Evolutionary conservation across 2,797 vertebrate genomes (phyloP).

Genomic region (Spinibarbus caldwelli): DNA sequence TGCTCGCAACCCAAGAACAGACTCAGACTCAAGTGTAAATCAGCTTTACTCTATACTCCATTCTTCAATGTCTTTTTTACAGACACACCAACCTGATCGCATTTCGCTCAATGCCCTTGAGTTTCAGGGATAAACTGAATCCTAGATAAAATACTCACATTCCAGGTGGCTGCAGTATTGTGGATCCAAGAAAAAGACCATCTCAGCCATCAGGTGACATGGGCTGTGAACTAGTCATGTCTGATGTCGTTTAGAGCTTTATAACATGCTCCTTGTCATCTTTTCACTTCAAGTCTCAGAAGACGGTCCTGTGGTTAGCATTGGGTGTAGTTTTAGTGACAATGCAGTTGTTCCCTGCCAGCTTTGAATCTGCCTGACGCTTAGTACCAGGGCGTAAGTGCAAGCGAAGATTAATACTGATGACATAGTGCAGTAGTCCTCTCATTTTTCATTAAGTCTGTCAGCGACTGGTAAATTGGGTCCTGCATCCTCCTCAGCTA

Average conservation of each 20-base stretch:
- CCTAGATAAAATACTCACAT: not conserved
- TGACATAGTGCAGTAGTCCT: not conserved
- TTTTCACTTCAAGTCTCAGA: constrained; percentile 20
- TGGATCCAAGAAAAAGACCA: constrained; percentile 1
- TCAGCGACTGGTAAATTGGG: constrained; percentile 29
- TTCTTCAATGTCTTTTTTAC: not conserved
- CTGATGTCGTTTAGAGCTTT: not conserved
- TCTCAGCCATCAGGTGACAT: not conserved
- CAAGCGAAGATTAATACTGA: constrained; percentile 42
- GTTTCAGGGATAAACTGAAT: constrained; percentile 1
- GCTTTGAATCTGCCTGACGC: not conserved
- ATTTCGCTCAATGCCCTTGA: constrained; percentile 16
- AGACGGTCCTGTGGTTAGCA: not conserved
- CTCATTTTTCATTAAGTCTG: constrained; percentile 51
- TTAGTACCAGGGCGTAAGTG: constrained; percentile 7
- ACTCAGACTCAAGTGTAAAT: not conserved
- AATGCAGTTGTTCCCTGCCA: constrained; percentile 25
- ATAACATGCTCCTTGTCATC: not conserved
- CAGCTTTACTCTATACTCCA: not conserved
- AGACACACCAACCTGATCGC: not conserved
- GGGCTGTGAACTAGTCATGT: not conserved
- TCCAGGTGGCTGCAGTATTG: constrained; percentile 18
- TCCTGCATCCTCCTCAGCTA: constrained; percentile 17
- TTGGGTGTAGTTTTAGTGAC: constrained; percentile 2
- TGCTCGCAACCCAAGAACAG: not conserved